A percentile compares a stretch with the other conserved stretches of the same genome.
These are phyloP conservation scores for Sinohyriopsis cumingii DNA, from an alignment of 2,888 invertebrate genomes.

Conservation along the genomic window DNA sequence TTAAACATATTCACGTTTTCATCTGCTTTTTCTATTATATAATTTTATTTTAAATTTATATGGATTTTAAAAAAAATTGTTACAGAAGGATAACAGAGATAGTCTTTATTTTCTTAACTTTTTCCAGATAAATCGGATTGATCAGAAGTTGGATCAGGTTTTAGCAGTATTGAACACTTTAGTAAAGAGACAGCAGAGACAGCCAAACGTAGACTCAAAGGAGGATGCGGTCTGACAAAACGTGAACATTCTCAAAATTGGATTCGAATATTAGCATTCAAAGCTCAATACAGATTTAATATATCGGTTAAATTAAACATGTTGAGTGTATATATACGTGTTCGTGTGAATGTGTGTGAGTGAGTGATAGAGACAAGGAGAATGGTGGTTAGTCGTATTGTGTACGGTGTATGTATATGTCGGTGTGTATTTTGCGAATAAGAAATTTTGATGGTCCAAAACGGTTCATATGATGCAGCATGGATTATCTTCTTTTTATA, in stretches of 20 bases:
- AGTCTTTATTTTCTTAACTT: slow-evolving; percentile 1
- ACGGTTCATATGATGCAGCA: too few species aligned
- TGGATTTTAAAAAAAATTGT: background rate
- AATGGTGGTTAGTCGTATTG: too few species aligned
- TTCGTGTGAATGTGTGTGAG: too few species aligned
- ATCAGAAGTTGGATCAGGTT: slow-evolving; percentile 79
- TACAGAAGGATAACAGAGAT: background rate
- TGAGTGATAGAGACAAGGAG: too few species aligned
- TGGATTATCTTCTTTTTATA: too few species aligned
- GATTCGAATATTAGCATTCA: too few species aligned
- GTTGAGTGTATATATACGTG: too few species aligned
- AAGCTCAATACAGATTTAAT: too few species aligned
- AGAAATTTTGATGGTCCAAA: too few species aligned
- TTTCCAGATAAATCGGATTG: slow-evolving; percentile 77
- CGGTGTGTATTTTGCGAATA: too few species aligned
- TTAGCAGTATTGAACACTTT: slow-evolving; percentile 77
- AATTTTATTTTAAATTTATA: background rate
- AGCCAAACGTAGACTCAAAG: slow-evolving; percentile 27
- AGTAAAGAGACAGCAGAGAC: slow-evolving; percentile 49
- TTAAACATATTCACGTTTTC: background rate
- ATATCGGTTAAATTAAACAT: too few species aligned
- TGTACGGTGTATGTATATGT: too few species aligned
- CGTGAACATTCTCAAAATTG: background rate
- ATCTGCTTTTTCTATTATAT: background rate
- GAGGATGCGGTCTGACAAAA: slow-evolving; percentile 40